Percentiles rank a stretch among this genome's conserved stretches.
Conservation (phyloP, 2,888 invertebrate species). For the Hyalella azteca region DNA sequence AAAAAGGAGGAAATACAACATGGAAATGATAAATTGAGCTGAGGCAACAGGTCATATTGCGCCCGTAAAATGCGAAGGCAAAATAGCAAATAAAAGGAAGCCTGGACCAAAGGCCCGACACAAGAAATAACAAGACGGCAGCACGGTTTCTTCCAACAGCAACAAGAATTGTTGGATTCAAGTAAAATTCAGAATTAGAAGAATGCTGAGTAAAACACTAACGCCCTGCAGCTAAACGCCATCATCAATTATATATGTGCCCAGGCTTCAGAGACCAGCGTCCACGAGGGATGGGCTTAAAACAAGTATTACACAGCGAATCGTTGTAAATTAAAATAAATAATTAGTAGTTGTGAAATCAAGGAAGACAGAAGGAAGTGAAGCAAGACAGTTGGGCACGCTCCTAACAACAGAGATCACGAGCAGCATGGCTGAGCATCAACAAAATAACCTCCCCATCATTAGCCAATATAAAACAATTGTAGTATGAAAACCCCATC, state of each 20-base stretch:
- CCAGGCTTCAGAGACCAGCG: not conserved
- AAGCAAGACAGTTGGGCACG: not conserved
- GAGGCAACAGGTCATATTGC: not conserved
- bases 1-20: no score
- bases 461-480: constrained; percentile 32
- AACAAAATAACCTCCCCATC: constrained; percentile 11
- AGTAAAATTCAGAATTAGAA: no score
- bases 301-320: constrained; percentile 18
- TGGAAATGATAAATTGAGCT: no score
- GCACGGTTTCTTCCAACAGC: no score
- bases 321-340: constrained; percentile 21
- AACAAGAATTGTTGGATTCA: no score
- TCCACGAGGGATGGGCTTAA: not conserved
- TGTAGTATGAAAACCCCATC: constrained; percentile 4
- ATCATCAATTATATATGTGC: constrained; percentile 1
- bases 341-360: not conserved
- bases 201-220: no score
- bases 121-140: no score
- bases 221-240: no score
- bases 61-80: constrained; percentile 9
- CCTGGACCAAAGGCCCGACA: no score
- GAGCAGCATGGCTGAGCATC: constrained; percentile 15
- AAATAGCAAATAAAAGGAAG: no score
- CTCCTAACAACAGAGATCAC: constrained; percentile 23
- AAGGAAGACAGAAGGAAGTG: not conserved